Conservation (phyloP, 37 sponge, comb jelly and placozoan species). For the Amphimedon queenslandica region DNA sequence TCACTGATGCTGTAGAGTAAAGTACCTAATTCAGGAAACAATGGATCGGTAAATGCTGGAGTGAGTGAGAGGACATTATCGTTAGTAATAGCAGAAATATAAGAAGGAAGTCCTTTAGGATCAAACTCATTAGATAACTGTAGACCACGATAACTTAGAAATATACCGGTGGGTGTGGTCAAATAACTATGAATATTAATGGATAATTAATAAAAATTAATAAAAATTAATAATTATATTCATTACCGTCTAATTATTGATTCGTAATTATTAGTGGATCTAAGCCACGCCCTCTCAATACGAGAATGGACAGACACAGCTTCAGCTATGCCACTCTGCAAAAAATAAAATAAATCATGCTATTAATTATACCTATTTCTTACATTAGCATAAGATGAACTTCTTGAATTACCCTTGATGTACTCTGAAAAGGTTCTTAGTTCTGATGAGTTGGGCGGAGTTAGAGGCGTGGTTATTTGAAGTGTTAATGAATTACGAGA, state of each 20-base stretch:
- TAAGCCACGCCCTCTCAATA: too few species aligned
- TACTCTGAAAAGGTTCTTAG: too few species aligned
- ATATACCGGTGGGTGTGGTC: constrained; percentile 45
- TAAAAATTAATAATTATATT: too few species aligned
- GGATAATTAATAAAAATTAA: too few species aligned
- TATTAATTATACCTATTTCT: too few species aligned
- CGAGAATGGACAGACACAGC: too few species aligned
- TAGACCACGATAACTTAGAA: constrained; percentile 36
- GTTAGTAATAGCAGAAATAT: constrained; percentile 7
- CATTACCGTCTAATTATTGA: too few species aligned
- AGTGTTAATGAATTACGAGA: not conserved
- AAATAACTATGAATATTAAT: constrained; percentile 21
- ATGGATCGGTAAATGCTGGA: constrained; percentile 24
- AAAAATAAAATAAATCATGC: too few species aligned
- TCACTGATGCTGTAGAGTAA: not conserved
- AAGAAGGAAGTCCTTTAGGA: constrained; percentile 22
- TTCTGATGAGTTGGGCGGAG: not conserved
- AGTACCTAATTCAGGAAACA: not conserved
- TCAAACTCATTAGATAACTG: constrained; percentile 3
- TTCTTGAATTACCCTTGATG: too few species aligned
- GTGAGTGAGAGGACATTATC: constrained; percentile 27
- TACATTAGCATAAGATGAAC: too few species aligned
- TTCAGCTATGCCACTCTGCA: too few species aligned
- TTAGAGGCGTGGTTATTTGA: not conserved
- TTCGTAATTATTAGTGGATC: too few species aligned